Base-by-base conservation (phyloP, 1,140 invertebrate species). In the Monomorium pharaonis region DNA sequence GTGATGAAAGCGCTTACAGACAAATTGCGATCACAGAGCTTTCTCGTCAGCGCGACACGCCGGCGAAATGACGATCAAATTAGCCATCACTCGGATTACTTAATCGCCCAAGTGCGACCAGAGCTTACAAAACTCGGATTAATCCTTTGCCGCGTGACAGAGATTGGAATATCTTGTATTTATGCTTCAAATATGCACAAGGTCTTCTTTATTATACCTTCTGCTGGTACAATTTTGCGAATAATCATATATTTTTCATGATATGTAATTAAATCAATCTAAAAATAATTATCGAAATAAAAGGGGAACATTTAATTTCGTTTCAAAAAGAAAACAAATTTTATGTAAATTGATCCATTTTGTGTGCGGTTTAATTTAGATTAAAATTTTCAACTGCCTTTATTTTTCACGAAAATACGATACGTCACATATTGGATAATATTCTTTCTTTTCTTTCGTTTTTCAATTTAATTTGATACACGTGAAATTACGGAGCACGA, bases 21-120 rank as follows among this genome's bases (percentile, higher is more conserved):
- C 78, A 83, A 83, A 83, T 83, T 83, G 51, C 54, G 78, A 83
- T 83, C 67, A 60, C 67, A 58, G 54, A 83, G 78, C 67, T 69
- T 30, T n/a, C 37, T 47, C 77, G 47, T 80, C 49, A 54, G 33
- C 21, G 37, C 54, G 78, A 81, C 33, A 81, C 37, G 24, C 49
- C 14, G 49, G 27, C 27, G 54, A 83, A 72, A 58, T 74, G 67
- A 72, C 51, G 47, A 74, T 83, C 67, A 83, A 83, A 83, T 72
- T 83, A 83, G 30, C 49, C 24, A 56, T 58, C 24, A 16, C 18
- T 58, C 24, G 30, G 67, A 58, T 83, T 74, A 83, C 63, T 80
- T 69, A 69, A 54, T 83, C 51, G 18, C 7, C 18, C 42, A 27
- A 83, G n/a, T 37, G 44, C 37, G 24, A 37, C 21, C n/a, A 16